A percentile compares a stretch with the other conserved stretches of the same genome.
Conservation (phyloP, 2,797 vertebrate genomes). For the Chelon auratus region DNA sequence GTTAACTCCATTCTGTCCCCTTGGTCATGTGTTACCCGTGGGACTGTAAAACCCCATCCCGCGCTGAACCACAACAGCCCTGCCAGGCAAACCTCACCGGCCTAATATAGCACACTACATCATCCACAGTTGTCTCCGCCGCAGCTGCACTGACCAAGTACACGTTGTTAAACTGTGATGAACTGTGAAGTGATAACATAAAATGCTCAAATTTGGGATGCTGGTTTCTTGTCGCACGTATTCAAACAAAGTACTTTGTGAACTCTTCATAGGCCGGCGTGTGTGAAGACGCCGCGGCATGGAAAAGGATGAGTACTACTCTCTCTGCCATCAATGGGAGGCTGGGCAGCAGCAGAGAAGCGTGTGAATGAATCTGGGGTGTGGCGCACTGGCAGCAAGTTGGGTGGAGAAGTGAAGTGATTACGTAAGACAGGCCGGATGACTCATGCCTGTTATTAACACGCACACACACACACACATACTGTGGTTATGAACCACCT, state of each 20-base stretch:
- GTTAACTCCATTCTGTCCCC: slow-evolving; percentile 47
- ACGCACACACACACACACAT: slow-evolving; percentile 33
- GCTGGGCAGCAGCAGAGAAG: slow-evolving; percentile 63
- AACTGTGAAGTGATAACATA: neutral
- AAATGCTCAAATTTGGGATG: slow-evolving; percentile 3
- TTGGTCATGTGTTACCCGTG: slow-evolving; percentile 33
- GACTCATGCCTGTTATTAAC: slow-evolving; percentile 81
- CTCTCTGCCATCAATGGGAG: slow-evolving; percentile 71
- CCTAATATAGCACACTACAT: slow-evolving; percentile 32
- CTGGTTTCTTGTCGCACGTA: slow-evolving; percentile 29
- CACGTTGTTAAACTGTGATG: neutral
- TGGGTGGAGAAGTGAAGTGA: slow-evolving; percentile 72
- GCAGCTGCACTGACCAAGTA: slow-evolving; percentile 3
- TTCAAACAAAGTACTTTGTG: slow-evolving; percentile 22
- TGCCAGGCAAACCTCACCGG: slow-evolving; percentile 23
- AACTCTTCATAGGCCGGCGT: slow-evolving; percentile 11
- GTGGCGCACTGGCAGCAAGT: slow-evolving; percentile 69
- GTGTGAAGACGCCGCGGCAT: slow-evolving; percentile 16
- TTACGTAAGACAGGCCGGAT: slow-evolving; percentile 77
- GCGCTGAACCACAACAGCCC: slow-evolving; percentile 36
- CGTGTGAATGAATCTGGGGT: slow-evolving; percentile 80
- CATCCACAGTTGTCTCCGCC: slow-evolving; percentile 7
- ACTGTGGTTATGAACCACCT: slow-evolving; percentile 67
- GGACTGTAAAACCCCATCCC: slow-evolving; percentile 45
- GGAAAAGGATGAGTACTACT: slow-evolving; percentile 43